phyloP scores from a whole-genome alignment of 2,113 vertebrate genomes.

The Prunella himalayana region DNA sequence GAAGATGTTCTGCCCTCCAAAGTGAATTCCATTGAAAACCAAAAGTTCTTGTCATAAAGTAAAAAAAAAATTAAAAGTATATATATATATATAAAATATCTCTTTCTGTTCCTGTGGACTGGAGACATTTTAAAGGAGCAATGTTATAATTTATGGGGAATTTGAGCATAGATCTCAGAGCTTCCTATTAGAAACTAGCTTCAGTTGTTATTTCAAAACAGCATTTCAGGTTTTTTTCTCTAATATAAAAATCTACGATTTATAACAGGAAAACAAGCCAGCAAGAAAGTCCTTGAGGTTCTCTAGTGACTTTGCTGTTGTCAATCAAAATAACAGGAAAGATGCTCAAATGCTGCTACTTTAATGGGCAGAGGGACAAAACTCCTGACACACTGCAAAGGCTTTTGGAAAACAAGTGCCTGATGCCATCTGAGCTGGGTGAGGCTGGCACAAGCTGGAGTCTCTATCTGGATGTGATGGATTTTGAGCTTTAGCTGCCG shows the following conservation, averaged over 20 bases:
- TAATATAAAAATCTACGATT: neutral
- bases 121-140: neutral
- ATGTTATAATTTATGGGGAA: neutral
- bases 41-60: neutral
- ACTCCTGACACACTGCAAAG: neutral
- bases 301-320: neutral
- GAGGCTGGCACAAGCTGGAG: neutral
- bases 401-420: neutral
- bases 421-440: neutral
- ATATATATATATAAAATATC: neutral
- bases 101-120: neutral
- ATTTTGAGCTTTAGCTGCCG: neutral
- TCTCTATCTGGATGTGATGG: neutral
- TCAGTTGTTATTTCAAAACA: neutral
- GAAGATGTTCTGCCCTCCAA: slow-evolving; percentile 10
- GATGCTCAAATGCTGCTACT: neutral
- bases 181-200: neutral
- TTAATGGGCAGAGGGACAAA: neutral
- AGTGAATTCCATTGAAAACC: slow-evolving; percentile 36
- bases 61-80: neutral
- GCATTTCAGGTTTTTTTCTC: neutral
- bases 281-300: neutral
- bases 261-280: slow-evolving; percentile 15
- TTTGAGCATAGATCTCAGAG: neutral
- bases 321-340: slow-evolving; percentile 21